A percentile compares a stretch with the other conserved stretches of the same genome.
These are phyloP conservation scores for Pavo muticus DNA, from an alignment of 2,113 vertebrate species.

Conservation along the genomic window DNA sequence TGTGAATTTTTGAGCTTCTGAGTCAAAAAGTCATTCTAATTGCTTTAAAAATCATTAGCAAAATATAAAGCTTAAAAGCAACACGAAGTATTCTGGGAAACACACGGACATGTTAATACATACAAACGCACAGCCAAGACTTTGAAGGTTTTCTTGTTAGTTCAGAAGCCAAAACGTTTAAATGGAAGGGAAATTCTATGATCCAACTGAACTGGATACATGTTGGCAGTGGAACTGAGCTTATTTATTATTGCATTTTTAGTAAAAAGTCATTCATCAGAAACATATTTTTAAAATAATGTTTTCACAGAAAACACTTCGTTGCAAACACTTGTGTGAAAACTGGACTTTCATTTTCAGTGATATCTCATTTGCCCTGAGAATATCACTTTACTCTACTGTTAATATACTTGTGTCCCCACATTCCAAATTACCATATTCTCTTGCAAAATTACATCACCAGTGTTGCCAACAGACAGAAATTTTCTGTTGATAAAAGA, in stretches of 20 bases:
- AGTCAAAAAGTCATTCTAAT: not conserved
- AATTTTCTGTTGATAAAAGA: not conserved
- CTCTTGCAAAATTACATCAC: not conserved
- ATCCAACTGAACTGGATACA: not conserved
- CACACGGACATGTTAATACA: not conserved
- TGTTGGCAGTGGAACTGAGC: not conserved
- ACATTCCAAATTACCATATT: not conserved
- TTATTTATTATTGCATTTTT: not conserved
- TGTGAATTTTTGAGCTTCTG: not conserved
- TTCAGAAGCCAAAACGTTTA: not conserved
- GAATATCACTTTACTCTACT: not conserved
- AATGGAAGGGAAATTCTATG: not conserved
- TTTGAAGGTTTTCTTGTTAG: not conserved
- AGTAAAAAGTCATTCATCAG: not conserved
- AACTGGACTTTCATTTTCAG: not conserved
- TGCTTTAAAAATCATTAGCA: fast-evolving
- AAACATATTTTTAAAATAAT: not conserved
- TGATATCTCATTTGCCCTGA: not conserved
- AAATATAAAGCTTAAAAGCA: not conserved
- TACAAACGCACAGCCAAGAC: not conserved
- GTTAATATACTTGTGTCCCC: not conserved
- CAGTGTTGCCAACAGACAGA: not conserved
- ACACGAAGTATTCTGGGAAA: not conserved
- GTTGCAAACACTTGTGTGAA: not conserved
- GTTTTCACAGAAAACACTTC: not conserved